Evolutionary conservation across 1,140 invertebrate genomes (phyloP).

Genomic region (Temnothorax longispinosus): DNA sequence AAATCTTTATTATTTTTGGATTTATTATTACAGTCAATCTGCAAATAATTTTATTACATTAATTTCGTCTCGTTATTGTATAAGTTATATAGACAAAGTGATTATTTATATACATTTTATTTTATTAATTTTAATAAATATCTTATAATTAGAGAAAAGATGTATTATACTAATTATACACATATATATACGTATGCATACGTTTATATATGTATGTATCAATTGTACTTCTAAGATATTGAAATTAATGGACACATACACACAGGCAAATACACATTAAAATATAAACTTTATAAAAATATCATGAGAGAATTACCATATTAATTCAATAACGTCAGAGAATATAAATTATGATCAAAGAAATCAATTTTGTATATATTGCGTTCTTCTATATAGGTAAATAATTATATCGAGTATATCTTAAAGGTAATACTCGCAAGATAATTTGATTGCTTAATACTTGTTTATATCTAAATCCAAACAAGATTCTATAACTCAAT

Average conservation of each 20-base stretch:
- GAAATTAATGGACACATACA: not conserved
- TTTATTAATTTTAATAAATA: not conserved
- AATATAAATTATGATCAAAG: not conserved
- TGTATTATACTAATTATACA: not conserved
- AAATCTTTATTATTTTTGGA: slow-evolving; percentile 78
- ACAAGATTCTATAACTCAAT: not conserved
- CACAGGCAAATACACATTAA: not conserved
- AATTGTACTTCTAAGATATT: not conserved
- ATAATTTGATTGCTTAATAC: not conserved
- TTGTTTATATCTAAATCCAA: slow-evolving; percentile 30
- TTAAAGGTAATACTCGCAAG: not conserved
- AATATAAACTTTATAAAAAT: slow-evolving; percentile 3
- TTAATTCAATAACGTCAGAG: not conserved
- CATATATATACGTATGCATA: not conserved
- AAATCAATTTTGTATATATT: not conserved
- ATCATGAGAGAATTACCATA: not conserved
- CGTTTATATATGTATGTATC: not conserved
- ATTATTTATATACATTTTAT: not conserved
- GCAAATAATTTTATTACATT: slow-evolving; percentile 36
- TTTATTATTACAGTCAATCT: slow-evolving; percentile 76
- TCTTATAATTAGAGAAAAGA: not conserved
- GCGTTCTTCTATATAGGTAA: not conserved
- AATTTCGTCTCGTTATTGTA: not conserved
- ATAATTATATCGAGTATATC: not conserved
- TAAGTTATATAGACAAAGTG: not conserved